Base-by-base conservation (phyloP, 2,797 vertebrate species). In the Lithobates sylvaticus region DNA sequence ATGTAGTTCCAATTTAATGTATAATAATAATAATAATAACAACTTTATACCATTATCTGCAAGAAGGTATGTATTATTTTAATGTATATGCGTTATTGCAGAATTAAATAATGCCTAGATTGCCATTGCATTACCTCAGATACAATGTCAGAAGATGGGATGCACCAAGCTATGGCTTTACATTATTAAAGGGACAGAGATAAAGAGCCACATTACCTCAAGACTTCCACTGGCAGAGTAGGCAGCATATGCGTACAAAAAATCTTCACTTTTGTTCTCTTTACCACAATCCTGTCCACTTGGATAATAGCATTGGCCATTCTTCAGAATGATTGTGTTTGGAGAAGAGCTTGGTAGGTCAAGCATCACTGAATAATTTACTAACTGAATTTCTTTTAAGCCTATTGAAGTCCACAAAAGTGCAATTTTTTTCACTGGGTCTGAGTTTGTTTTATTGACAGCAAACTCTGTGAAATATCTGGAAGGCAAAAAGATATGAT, bases 221-320 rank as follows among this genome's bases (percentile, higher is more conserved):
- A 98, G 91, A 90, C 90, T 95, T 91, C 98, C 98, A 85, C 93
- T 94, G 85, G 97, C 96, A 89, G 98, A 98, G 89, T 98, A 99
- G 88, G 97, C 96, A 27, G 97, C 97, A 0, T 97, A 98, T 0
- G 96, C 94, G 91, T 93, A 95, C 42, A 92, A 90, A 81, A 91
- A 90, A 64, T 95, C 94, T 88, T 92, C 92, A 15, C 75, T 16
- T 87, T 78, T 86, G 92, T 89, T 86, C 82, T 92, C 91, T 91
- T 83, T 90, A 88, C 93, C 92, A 92, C 97, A 99, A 1, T 86
- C 91, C 2, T 90, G 94, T 84, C 97, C 96, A n/a, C 89, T 94
- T 12, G 97, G 95, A 89, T 96, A 93, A 93, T 97, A 98, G 90
- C 98, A 99, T 39, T 95, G 94, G 27, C 93, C 90, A 0, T 89